Conservation (phyloP, 2,888 invertebrate species). For the Tipula confusa region DNA sequence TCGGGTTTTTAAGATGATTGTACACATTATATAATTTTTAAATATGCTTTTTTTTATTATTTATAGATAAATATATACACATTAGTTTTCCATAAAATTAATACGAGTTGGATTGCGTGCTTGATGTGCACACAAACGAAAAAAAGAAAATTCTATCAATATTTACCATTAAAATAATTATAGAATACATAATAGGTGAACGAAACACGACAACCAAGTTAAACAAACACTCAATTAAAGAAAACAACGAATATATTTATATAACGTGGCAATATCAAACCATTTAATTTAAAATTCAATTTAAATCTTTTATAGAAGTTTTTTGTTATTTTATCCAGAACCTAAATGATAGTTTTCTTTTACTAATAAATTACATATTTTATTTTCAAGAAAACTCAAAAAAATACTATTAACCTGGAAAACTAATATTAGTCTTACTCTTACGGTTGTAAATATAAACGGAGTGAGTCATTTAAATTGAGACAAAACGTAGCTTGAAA, state of each 20-base stretch:
- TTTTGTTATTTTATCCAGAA: not conserved
- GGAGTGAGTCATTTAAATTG: too few species aligned
- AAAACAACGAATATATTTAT: not conserved
- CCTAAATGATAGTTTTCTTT: not conserved
- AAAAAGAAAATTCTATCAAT: not conserved
- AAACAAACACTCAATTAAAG: constrained; percentile 12
- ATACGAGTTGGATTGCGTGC: not conserved
- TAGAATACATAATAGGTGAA: not conserved
- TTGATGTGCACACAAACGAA: not conserved
- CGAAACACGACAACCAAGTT: constrained; percentile 4
- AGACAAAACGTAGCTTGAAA: too few species aligned
- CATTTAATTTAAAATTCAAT: constrained; percentile 12
- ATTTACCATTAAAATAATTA: not conserved
- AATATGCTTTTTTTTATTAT: too few species aligned
- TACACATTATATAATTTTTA: not conserved
- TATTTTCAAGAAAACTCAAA: not conserved
- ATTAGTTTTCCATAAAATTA: not conserved
- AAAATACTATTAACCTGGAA: not conserved
- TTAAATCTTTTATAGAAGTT: not conserved
- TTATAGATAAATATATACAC: too few species aligned
- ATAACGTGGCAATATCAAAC: not conserved
- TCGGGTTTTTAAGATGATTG: not conserved
- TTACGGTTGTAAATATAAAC: not conserved
- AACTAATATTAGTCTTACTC: not conserved
- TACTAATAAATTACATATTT: constrained; percentile 3